phyloP scores from a whole-genome alignment of 2,797 vertebrate species.

The Selene dorsalis region DNA sequence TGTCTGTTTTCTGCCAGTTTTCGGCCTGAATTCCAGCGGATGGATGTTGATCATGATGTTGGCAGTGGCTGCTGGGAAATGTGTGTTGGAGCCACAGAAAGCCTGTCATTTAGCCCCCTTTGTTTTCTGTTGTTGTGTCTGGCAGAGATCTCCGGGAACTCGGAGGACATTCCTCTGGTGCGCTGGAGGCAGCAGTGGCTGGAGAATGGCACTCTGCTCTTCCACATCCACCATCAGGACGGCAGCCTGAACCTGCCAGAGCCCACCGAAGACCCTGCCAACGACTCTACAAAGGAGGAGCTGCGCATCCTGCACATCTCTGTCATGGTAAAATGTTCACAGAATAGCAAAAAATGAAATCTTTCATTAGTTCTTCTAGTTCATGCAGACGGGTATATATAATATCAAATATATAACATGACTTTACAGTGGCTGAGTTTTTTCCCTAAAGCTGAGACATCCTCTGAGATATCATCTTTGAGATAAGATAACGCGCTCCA shows the following conservation, averaged over 20 bases:
- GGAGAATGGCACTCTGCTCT: constrained; percentile 97
- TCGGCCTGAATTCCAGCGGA: neutral
- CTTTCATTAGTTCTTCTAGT: constrained; percentile 5
- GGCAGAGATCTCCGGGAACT: constrained; percentile 97
- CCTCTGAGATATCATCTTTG: constrained; percentile 22
- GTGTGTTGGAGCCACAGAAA: neutral
- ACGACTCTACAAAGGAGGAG: constrained; percentile 93
- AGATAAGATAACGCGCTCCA: constrained; percentile 21
- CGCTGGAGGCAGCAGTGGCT: constrained; percentile 99
- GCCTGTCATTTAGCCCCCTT: neutral
- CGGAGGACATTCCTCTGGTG: constrained; percentile 96
- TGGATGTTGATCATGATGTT: neutral
- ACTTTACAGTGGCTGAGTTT: neutral
- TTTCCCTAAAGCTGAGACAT: constrained; percentile 15
- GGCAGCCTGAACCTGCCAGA: constrained; percentile 90
- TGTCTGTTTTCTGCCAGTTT: neutral
- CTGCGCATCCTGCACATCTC: constrained; percentile 98
- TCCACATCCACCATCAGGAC: constrained; percentile 98
- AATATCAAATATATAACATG: neutral
- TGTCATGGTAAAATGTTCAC: constrained; percentile 90
- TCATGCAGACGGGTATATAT: neutral
- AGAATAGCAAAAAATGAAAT: constrained; percentile 22
- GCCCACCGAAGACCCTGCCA: constrained; percentile 91
- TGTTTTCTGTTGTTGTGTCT: constrained; percentile 34
- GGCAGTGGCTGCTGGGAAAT: neutral